Conservation (phyloP, 2,888 invertebrate species). For the Phortica magna region DNA sequence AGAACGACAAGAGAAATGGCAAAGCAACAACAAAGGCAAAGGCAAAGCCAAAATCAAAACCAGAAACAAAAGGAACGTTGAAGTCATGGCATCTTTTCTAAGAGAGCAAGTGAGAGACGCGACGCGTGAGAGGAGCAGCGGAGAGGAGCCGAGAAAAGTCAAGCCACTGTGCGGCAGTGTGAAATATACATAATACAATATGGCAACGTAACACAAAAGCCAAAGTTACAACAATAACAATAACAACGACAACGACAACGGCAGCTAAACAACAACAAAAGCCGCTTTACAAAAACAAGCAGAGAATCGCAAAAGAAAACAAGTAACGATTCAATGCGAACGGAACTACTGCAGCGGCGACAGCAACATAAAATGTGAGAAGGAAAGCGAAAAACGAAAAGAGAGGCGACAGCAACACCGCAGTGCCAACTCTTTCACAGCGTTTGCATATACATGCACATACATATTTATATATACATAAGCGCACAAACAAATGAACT, state of each 20-base stretch:
- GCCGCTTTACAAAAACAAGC: constrained; percentile 12
- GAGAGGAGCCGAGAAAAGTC: constrained; percentile 37
- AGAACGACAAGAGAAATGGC: constrained; percentile 12
- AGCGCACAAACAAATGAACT: background rate
- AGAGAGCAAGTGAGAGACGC: constrained; percentile 4
- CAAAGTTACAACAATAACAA: constrained; percentile 15
- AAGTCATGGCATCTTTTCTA: constrained; percentile 32
- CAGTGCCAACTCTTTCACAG: constrained; percentile 23
- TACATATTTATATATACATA: background rate
- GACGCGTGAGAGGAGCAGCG: constrained; percentile 39
- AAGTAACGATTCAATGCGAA: constrained; percentile 22
- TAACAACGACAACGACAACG: background rate
- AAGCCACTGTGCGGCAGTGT: constrained; percentile 32
- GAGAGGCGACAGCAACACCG: background rate
- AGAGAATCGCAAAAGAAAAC: background rate
- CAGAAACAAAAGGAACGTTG: constrained; percentile 6
- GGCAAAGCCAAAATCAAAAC: background rate
- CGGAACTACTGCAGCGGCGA: constrained; percentile 28
- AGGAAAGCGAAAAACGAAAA: background rate
- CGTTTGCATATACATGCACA: background rate
- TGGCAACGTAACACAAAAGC: constrained; percentile 27
- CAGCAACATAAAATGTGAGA: background rate
- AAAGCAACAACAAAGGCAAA: constrained; percentile 23
- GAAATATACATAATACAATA: constrained; percentile 39
- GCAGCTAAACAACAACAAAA: background rate